Percentiles rank a stretch among this genome's conserved stretches.
phyloP scores from a whole-genome alignment of 2,113 vertebrate genomes.

The Lagopus leucura region DNA sequence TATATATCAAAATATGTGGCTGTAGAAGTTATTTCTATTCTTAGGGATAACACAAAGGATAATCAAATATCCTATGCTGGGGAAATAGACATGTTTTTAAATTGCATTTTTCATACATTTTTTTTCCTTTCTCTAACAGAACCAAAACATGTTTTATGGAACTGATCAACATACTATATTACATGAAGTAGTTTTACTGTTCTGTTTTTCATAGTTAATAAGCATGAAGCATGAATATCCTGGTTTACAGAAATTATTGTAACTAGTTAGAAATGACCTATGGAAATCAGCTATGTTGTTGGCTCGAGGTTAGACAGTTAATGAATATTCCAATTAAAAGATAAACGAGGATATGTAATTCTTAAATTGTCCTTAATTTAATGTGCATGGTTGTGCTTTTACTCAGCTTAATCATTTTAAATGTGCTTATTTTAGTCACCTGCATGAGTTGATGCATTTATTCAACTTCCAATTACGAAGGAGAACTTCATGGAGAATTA shows the following conservation, averaged over 20 bases:
- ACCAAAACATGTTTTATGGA: background rate
- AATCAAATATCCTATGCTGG: accelerated
- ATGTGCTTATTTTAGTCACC: background rate
- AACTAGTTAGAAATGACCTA: background rate
- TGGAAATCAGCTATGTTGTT: background rate
- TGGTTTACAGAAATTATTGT: background rate
- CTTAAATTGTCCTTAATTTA: background rate
- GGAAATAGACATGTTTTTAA: background rate
- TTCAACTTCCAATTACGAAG: background rate
- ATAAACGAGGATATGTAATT: background rate
- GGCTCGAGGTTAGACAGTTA: background rate
- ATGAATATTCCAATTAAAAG: background rate
- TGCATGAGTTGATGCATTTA: background rate
- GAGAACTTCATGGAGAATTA: background rate
- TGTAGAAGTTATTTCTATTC: background rate
- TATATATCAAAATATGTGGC: background rate
- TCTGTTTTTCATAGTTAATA: background rate
- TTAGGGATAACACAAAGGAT: background rate
- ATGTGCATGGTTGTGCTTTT: background rate
- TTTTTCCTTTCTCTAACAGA: background rate
- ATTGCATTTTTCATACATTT: background rate
- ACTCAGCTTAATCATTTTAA: background rate
- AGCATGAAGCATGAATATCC: background rate
- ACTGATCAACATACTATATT: background rate
- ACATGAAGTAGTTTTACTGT: background rate